Evolutionary conservation across 2,797 vertebrate genomes (phyloP).

Genomic region (Florisuga fusca): DNA sequence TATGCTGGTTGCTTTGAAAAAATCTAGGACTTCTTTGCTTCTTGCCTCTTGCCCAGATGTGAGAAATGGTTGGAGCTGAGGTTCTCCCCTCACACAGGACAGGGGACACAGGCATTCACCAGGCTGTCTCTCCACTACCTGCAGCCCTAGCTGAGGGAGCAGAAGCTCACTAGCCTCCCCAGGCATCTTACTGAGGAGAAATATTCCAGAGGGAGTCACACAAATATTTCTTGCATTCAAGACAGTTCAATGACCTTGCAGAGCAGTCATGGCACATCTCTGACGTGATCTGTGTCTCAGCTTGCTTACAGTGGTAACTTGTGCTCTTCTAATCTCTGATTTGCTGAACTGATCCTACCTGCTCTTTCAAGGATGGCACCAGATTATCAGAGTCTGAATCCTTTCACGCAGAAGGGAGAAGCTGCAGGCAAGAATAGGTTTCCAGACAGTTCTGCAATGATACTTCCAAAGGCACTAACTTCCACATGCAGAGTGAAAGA

Average conservation of each 20-base stretch:
- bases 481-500: slow-evolving; percentile 28
- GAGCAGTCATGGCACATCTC: background rate
- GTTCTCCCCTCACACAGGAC: background rate
- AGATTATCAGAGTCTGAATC: background rate
- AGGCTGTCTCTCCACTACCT: background rate
- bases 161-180: background rate
- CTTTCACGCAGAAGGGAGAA: background rate
- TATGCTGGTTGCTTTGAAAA: background rate
- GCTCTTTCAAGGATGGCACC: background rate
- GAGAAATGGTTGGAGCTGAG: background rate
- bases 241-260: background rate
- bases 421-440: background rate
- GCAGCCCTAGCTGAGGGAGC: background rate
- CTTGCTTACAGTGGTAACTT: background rate
- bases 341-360: background rate
- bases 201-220: background rate
- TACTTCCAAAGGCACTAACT: slow-evolving; percentile 45
- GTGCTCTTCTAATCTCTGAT: background rate
- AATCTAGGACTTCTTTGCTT: background rate
- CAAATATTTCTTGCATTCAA: background rate
- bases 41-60: background rate
- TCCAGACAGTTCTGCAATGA: background rate
- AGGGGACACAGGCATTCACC: background rate
- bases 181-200: background rate
- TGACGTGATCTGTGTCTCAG: background rate